Base-by-base conservation (phyloP, 30 jellyfish, hydroid and myxozoan genomes). In the Morbakka virulenta region DNA sequence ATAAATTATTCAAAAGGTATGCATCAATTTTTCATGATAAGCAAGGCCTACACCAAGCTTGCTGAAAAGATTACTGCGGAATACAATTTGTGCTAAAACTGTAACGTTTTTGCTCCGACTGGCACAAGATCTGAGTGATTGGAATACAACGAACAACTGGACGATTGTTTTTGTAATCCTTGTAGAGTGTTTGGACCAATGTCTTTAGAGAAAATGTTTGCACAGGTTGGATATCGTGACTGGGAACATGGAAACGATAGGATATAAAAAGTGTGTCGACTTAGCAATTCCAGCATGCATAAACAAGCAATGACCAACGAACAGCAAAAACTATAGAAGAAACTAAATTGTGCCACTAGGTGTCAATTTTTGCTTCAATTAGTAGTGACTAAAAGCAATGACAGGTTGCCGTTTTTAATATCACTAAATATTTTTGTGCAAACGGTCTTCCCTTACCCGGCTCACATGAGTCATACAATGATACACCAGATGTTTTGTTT, bases 81-180 rank as follows among this genome's bases (percentile, higher is more conserved):
- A 41, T 41, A 17, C 9, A 41, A 41, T 41, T 41, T 41, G 57
- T 9, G 17, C 9, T 41, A 41, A 41, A 41, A 41, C 57, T 41
- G 57, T 41, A 17, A 9, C 57, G 57, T 41, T 41, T 67, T 3
- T 28, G 35, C 3, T 23, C 64, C 3, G 63, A 28, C 35, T 67
- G 80, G 80, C 20, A 23, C 35, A 2, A 3, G 2, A 2, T 63
- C 1, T 31, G 1, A 63, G 29, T 63, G 61, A 67, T 21, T 67
- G 74, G 80, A 67, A 67, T 67, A 34, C 80, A 67, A 67, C 74
- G 28, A 67, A 67, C 32, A 67, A 4, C n/a, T 67, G 67, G 80
- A 30, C 35, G 63, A 36, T 31, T 65, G 77, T 67, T 67, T 67
- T 34, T 67, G 30, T 23, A 6, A 17, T 33, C 57, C 57, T 6